A percentile compares a stretch with the other conserved stretches of the same genome.
Conservation (phyloP, 2,888 invertebrate genomes). For the Meiosimyza decipiens region DNA sequence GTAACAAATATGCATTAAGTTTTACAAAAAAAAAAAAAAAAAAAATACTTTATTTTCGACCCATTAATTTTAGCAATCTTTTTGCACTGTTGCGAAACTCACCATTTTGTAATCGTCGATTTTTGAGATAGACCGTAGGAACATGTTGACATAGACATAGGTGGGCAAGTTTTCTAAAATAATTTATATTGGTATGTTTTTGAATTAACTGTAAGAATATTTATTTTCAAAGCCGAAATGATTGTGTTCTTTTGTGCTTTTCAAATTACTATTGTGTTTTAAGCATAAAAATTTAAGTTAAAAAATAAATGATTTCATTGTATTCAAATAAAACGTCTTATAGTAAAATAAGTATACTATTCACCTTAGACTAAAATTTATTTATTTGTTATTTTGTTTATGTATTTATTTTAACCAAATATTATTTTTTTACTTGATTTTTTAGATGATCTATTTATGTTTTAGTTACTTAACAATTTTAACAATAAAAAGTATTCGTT, state of each 20-base stretch:
- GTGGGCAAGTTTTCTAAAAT: conserved; percentile 84
- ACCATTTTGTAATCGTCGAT: conserved; percentile 99
- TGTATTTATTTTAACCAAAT: too few species aligned
- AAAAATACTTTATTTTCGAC: too few species aligned
- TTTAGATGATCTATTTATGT: too few species aligned
- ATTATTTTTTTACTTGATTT: too few species aligned
- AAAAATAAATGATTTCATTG: conserved; percentile 19
- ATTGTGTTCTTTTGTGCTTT: too few species aligned
- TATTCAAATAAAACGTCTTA: conserved; percentile 1
- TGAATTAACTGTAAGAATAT: conserved; percentile 32
- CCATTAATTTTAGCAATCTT: neutral
- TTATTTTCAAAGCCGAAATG: conserved; percentile 2
- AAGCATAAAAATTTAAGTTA: conserved; percentile 2
- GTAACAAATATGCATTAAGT: too few species aligned
- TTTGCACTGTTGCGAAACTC: conserved; percentile 70
- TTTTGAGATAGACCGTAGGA: conserved; percentile 97
- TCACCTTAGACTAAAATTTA: neutral
- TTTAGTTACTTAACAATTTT: too few species aligned
- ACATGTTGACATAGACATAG: conserved; percentile 93
- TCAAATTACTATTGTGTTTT: too few species aligned
- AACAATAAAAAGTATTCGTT: too few species aligned
- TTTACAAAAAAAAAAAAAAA: too few species aligned
- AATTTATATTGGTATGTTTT: conserved; percentile 47
- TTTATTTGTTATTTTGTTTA: neutral
- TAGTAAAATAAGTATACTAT: neutral